A percentile compares a stretch with the other conserved stretches of the same genome.
Evolutionary conservation across 2,888 invertebrate genomes (phyloP).

Genomic region (Globia sparganii): DNA sequence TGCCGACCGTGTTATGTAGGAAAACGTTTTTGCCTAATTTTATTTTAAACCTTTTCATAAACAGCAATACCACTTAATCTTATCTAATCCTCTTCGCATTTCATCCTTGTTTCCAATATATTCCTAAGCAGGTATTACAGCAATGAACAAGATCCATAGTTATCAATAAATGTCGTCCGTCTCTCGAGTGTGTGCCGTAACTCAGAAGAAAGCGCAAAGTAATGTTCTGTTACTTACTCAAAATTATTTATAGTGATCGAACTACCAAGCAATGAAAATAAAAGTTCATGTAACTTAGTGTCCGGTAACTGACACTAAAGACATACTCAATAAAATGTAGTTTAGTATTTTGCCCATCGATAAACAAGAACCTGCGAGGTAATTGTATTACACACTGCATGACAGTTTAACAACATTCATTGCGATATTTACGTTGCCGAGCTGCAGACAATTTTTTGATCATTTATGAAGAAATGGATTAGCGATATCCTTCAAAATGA

Average conservation of each 20-base stretch:
- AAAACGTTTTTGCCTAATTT: slow-evolving; percentile 2
- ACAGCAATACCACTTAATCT: too few species aligned
- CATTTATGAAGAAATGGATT: neutral
- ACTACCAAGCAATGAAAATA: neutral
- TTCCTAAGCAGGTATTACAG: neutral
- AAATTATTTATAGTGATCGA: slow-evolving; percentile 12
- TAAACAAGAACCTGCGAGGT: neutral
- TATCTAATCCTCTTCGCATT: too few species aligned
- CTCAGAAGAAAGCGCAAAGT: neutral
- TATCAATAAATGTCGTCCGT: slow-evolving; percentile 8
- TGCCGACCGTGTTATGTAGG: neutral
- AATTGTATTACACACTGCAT: neutral
- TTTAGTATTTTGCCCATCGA: neutral
- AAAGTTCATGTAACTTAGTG: neutral
- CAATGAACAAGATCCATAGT: neutral
- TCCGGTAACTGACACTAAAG: neutral
- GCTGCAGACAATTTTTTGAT: neutral
- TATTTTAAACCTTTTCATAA: neutral
- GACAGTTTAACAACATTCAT: neutral
- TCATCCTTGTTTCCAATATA: neutral
- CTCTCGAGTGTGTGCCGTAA: neutral
- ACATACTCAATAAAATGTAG: slow-evolving; percentile 3
- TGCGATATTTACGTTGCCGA: neutral
- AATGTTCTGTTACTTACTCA: neutral
- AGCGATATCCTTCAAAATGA: neutral